These are phyloP conservation scores for Protaetia brevitarsis DNA, from an alignment of 1,140 invertebrate species.

Conservation along the genomic window DNA sequence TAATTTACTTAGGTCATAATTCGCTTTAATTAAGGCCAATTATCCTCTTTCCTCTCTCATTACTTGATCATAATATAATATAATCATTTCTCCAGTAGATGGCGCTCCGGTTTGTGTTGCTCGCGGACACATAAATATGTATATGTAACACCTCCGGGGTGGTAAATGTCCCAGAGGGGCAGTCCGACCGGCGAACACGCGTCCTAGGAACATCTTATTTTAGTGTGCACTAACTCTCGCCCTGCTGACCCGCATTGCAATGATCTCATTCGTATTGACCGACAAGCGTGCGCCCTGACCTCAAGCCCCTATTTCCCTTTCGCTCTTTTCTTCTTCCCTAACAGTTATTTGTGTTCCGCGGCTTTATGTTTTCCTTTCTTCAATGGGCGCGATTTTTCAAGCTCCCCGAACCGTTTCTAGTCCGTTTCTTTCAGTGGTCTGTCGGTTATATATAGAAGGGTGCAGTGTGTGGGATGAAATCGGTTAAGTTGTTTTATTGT, in stretches of 20 bases:
- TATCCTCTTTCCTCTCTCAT: neutral
- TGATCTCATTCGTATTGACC: constrained; percentile 30
- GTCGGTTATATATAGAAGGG: too few relatives aligned
- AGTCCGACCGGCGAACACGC: constrained; percentile 28
- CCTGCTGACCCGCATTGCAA: constrained; percentile 31
- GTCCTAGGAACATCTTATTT: constrained; percentile 32
- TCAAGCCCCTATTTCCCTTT: constrained; percentile 22
- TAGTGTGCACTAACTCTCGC: constrained; percentile 29
- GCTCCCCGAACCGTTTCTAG: too few relatives aligned
- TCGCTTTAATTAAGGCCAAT: neutral
- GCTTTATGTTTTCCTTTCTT: too few relatives aligned
- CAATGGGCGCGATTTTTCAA: too few relatives aligned
- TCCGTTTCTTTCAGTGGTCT: too few relatives aligned
- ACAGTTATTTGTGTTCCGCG: too few relatives aligned
- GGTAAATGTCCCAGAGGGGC: constrained; percentile 26
- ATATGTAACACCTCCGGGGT: constrained; percentile 25
- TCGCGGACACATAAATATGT: constrained; percentile 9
- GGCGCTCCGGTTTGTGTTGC: neutral
- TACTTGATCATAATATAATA: neutral
- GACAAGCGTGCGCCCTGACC: constrained; percentile 20
- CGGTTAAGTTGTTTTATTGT: too few relatives aligned
- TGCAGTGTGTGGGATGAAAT: too few relatives aligned
- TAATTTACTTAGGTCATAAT: constrained; percentile 11
- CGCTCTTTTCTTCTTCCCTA: constrained; percentile 21
- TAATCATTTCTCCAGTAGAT: neutral